These are phyloP conservation scores for Lipotes vexillifer DNA, from an alignment of 2,113 vertebrate species.

Conservation along the genomic window DNA sequence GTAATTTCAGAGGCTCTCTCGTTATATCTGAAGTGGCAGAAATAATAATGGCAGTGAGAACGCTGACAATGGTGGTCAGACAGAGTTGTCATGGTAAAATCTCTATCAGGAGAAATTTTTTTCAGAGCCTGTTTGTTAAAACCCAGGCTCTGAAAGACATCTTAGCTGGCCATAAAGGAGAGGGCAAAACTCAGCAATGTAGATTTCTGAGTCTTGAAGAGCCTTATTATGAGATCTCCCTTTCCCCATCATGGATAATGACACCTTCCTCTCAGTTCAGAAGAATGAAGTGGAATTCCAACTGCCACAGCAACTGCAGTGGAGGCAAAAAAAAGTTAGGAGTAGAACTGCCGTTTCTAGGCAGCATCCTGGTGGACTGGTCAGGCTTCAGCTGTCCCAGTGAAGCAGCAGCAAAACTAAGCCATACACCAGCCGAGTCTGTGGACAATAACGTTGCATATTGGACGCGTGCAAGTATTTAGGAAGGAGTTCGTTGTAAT, in stretches of 20 bases:
- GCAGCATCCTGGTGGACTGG: neutral
- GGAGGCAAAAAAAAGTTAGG: neutral
- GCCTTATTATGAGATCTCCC: neutral
- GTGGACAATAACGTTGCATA: neutral
- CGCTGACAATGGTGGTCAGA: neutral
- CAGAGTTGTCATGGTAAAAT: neutral
- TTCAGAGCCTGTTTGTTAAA: neutral
- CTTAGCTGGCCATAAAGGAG: neutral
- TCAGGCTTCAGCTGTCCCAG: neutral
- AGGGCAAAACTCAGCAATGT: neutral
- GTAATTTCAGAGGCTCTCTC: neutral
- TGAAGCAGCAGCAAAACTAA: neutral
- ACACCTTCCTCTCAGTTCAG: neutral
- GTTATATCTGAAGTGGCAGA: neutral
- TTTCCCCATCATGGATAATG: fast-evolving
- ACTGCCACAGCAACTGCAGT: neutral
- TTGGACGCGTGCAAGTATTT: neutral
- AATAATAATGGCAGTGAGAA: neutral
- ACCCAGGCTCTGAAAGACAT: neutral
- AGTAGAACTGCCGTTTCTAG: neutral
- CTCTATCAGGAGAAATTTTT: neutral
- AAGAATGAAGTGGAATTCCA: neutral
- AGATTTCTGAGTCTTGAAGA: neutral
- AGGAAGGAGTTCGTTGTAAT: neutral
- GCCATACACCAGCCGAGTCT: neutral